Percentiles rank a stretch among this genome's conserved stretches.
Conservation (phyloP, 35 echinoderm and acorn worm genomes). For the Diadema setosum region DNA sequence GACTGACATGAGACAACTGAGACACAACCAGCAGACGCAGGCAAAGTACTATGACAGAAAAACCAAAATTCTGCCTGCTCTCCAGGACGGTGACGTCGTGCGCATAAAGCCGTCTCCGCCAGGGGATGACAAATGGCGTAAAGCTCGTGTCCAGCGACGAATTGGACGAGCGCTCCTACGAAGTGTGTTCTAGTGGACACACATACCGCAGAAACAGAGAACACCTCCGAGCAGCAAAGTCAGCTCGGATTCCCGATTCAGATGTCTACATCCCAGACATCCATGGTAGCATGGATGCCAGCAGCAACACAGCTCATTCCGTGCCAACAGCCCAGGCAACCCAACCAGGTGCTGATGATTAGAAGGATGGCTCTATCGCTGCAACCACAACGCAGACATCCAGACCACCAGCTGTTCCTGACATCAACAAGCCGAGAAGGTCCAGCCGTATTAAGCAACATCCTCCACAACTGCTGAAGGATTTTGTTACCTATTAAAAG, state of each 20-base stretch:
- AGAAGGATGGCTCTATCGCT: background rate
- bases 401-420: background rate
- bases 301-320: no score
- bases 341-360: background rate
- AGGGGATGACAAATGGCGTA: background rate
- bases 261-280: background rate
- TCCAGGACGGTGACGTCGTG: background rate
- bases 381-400: background rate
- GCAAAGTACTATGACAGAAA: background rate
- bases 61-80: background rate
- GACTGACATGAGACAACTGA: background rate
- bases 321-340: background rate
- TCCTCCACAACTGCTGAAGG: background rate
- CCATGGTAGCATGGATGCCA: no score
- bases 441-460: background rate
- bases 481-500: background rate
- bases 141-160: slow-evolving; percentile 11
- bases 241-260: background rate
- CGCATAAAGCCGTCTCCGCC: background rate
- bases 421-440: background rate
- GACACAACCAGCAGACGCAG: background rate
- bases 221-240: background rate
- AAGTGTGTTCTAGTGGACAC: background rate
- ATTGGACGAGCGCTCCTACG: background rate
- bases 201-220: background rate